phyloP scores from a whole-genome alignment of 2,113 vertebrate species.

The Cochlearius cochlearius region DNA sequence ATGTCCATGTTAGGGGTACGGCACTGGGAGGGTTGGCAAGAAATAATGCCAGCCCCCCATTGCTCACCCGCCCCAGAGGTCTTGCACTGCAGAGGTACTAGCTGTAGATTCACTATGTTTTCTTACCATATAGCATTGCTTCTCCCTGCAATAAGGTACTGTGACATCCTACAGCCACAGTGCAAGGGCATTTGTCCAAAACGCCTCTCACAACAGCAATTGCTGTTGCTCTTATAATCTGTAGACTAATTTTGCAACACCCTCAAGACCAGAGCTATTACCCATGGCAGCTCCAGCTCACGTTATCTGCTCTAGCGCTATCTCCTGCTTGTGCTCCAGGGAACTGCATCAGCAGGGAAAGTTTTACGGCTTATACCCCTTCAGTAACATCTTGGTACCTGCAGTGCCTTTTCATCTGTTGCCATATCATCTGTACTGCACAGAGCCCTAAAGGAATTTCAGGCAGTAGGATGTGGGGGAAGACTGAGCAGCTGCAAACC shows the following conservation, averaged over 20 bases:
- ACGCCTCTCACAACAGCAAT: neutral
- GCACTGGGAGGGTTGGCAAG: neutral
- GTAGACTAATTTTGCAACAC: neutral
- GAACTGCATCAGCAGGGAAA: neutral
- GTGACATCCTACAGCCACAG: neutral
- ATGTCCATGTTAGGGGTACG: neutral
- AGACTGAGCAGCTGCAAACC: neutral
- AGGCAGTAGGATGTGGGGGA: neutral
- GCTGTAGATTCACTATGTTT: neutral
- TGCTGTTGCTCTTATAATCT: neutral
- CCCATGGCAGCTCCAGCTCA: neutral
- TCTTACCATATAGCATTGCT: neutral
- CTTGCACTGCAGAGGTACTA: neutral
- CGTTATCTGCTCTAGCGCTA: neutral
- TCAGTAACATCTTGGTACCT: neutral
- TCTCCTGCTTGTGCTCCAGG: neutral
- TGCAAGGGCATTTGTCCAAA: neutral
- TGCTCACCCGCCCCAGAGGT: neutral
- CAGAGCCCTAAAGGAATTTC: neutral
- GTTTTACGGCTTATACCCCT: neutral
- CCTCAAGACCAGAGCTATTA: neutral
- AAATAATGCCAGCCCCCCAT: fast-evolving
- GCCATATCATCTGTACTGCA: neutral
- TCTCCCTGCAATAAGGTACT: neutral
- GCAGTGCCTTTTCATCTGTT: neutral